Evolutionary conservation across 1,140 invertebrate species (phyloP).

Genomic region (Ostrea edulis): DNA sequence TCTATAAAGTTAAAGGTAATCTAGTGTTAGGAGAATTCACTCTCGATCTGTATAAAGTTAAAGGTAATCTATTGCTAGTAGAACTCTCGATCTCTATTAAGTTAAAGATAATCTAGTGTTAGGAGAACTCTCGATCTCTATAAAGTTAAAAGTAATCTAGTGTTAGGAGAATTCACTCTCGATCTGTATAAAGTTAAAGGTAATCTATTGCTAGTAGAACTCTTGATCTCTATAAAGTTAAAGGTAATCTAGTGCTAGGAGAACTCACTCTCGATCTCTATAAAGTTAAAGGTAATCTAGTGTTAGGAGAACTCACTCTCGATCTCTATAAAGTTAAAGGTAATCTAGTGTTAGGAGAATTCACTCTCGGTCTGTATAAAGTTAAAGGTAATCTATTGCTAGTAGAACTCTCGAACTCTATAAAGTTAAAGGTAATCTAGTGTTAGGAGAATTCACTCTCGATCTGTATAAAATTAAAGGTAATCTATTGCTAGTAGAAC

Average conservation of each 20-base stretch:
- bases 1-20: too few species aligned
- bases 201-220: constrained; percentile 73
- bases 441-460: constrained; percentile 74
- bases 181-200: constrained; percentile 74
- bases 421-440: too few species aligned
- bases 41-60: constrained; percentile 73
- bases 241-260: constrained; percentile 71
- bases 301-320: constrained; percentile 74
- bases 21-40: constrained; percentile 75
- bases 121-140: constrained; percentile 74
- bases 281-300: too few species aligned
- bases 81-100: constrained; percentile 75
- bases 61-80: constrained; percentile 71
- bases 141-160: too few species aligned
- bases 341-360: constrained; percentile 73
- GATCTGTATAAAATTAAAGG: constrained; percentile 74
- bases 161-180: constrained; percentile 74
- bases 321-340: constrained; percentile 74
- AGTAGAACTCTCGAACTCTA: constrained; percentile 74
- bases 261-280: constrained; percentile 75
- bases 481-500: constrained; percentile 73
- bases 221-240: constrained; percentile 74
- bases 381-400: too few species aligned
- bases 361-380: constrained; percentile 74
- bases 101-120: too few species aligned